Base-by-base conservation (phyloP, 2,888 invertebrate species). In the Opisthograptis luteolata region DNA sequence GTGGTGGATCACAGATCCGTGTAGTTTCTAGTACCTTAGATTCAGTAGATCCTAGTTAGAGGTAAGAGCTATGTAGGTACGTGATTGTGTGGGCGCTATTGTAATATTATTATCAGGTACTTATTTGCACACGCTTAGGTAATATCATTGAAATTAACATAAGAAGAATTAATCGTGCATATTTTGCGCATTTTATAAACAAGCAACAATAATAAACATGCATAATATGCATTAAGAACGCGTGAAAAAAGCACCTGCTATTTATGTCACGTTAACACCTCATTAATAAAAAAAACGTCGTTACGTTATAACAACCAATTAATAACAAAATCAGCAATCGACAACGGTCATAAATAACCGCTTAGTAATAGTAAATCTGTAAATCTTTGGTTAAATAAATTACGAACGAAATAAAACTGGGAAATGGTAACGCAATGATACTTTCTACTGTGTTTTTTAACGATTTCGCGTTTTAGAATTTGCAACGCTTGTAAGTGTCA, bases 361-460 rank as follows among this genome's bases (percentile, higher is more conserved):
- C 8, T 14, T 20, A 25, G 9, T 9, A 37, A 22, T 13, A 27
- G 35, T 40, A 41, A 48, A 41, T 39, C 28, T 32, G 20, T 31
- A 17, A 27, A 44, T 50, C 34, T 37, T 43, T 50, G 39, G 12
- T 9, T 50, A 27, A 37, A 39, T 43, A 34, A 34, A 20, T n/a
- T 37, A 19, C 28, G 12, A 28, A 20, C 14, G 17, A 39, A 31
- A 34, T 34, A 51, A 13, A n/a, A 36, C 30, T 24, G 35, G 37
- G 44, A 44, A 42, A 35, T 34, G 27, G 17, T 13, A 20, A n/a
- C 6, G 30, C 22, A 24, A 44, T 35, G 44, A 51, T 51, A 53
- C 57, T 60, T 60, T 60, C 60, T 58, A 55, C 35, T 46, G 44
- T 42, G 12, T 53, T 53, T 56, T 56, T 58, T 46, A 44, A 46